Base-by-base conservation (phyloP, 2,113 vertebrate genomes). In the Todiramphus chloris region DNA sequence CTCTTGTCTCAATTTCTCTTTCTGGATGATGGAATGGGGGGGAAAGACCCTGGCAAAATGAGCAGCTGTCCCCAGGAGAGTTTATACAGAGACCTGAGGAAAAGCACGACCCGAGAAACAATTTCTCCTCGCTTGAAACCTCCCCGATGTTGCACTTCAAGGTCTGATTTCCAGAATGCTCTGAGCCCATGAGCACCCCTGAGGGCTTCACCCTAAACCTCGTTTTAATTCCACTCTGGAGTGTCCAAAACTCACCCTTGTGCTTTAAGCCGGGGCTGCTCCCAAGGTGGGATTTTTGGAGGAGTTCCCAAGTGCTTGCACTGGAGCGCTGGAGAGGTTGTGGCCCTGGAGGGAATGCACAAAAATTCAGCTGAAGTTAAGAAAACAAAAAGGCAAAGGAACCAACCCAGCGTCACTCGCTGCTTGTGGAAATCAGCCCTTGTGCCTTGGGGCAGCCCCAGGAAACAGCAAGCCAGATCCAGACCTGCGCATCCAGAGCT, bases 371-470 rank as follows among this genome's bases (percentile, higher is more conserved):
- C 18, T 1, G 5, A 2, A 1, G 0, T 53, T 6, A 43, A 78
- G 20, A n/a, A 13, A 35, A 25, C 30, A 31, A 31, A 39, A 60
- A 28, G 11, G 10, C 6, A 15, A 43, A 48, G 59, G 46, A 60
- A 27, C 17, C n/a, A 56, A 20, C 62, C 11, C 50, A 5, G 37
- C 1, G 0, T 6, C 31, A 58, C 18, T 50, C 2, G 3, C 48
- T 27, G n/a, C 76, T 31, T 11, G 20, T 0, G 1, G 3, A 35
- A 18, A 5, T 15, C 84, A 16, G 30, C 25, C 50, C 41, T 24
- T 1, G 2, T 1, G 6, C 17, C n/a, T 63, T 0, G 15, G 62
- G 44, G 3, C 0, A 3, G 50, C 41, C 11, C 2, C 0, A 28
- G 58, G 63, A 25, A 16, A 41, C 64, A 11, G 6, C 48, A 2